Evolutionary conservation across 2,113 vertebrate genomes (phyloP), one percentile per base, ranked within the genome.

Genomic region (Narcine bancroftii): DNA sequence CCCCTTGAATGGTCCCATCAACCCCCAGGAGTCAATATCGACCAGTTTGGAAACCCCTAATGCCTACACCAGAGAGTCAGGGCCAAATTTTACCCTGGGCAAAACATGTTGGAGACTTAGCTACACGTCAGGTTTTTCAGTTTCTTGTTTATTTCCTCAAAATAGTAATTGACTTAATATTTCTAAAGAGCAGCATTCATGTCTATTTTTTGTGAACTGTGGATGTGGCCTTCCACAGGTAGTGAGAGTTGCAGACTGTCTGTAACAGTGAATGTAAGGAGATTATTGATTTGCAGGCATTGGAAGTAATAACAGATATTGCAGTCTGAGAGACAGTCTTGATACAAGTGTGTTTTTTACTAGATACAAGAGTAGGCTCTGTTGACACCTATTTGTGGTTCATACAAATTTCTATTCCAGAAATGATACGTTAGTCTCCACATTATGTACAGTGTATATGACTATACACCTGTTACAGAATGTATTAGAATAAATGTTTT

Each of bases 121-220:
- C 53, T 87, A 50, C n/a, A 87, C 53, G 36, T 33, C 81, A 87
- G 5, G 36, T 79, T 87, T 56, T 60, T n/a, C 72, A 75, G n/a
- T 87, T 79, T 60, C 53, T 39, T 63, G 53, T 60, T 87, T 60
- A 87, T 19, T 87, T 63, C 33, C 81, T 87, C 81, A 60, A 36
- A 60, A 15, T 63, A 17, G 33, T 24, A 15, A 63, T 60, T 36
- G 81, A 36, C 81, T 87, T 36, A 60, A 21, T 2, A 5, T 60
- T 87, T 60, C 45, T 19, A 45, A 91, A 13, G 24, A 13, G 10
- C 63, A 91, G 60, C 65, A 7, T 45, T 66, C 60, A 3, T 91
- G 39, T 36, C 83, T 36, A 36, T 60, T 53, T 60, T 7, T 36
- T 87, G n/a, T 87, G 21, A 33, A 63, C 29, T 9, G 10, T 87